These are phyloP conservation scores for Elaphurus davidianus DNA, from an alignment of 2,113 vertebrate genomes.

Conservation along the genomic window DNA sequence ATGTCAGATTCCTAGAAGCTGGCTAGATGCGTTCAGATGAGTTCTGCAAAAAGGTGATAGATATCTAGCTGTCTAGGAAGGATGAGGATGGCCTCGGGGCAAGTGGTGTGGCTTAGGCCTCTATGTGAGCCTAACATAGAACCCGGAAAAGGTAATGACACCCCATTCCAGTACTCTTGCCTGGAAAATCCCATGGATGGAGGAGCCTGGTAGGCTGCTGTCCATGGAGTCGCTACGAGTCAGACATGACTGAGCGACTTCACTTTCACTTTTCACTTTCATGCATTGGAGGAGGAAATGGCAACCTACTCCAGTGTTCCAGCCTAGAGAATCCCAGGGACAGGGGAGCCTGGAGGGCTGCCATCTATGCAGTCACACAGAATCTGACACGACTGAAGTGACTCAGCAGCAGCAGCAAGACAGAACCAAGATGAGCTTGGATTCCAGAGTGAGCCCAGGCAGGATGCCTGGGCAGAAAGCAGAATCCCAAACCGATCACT, in stretches of 20 bases:
- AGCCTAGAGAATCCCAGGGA: not conserved
- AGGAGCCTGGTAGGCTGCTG: not conserved
- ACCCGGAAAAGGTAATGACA: not conserved
- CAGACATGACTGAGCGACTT: fast-evolving
- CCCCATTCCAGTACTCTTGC: not conserved
- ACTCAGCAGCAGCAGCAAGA: not conserved
- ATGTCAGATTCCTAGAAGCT: not conserved
- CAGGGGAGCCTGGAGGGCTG: not conserved
- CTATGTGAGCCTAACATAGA: not conserved
- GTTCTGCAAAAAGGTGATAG: not conserved
- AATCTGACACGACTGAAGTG: fast-evolving
- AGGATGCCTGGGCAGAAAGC: not conserved
- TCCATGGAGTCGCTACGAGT: not conserved
- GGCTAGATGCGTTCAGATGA: not conserved
- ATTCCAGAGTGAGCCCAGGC: not conserved
- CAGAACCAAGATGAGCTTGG: not conserved
- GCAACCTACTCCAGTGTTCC: not conserved
- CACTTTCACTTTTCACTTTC: not conserved
- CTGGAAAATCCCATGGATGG: not conserved
- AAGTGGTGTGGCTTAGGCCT: not conserved
- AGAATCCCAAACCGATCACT: not conserved
- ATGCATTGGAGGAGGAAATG: not conserved
- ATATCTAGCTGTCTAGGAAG: not conserved
- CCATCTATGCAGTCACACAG: not conserved
- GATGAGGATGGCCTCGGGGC: not conserved